phyloP scores from a whole-genome alignment of 2,888 invertebrate genomes.

The Phortica magna region DNA sequence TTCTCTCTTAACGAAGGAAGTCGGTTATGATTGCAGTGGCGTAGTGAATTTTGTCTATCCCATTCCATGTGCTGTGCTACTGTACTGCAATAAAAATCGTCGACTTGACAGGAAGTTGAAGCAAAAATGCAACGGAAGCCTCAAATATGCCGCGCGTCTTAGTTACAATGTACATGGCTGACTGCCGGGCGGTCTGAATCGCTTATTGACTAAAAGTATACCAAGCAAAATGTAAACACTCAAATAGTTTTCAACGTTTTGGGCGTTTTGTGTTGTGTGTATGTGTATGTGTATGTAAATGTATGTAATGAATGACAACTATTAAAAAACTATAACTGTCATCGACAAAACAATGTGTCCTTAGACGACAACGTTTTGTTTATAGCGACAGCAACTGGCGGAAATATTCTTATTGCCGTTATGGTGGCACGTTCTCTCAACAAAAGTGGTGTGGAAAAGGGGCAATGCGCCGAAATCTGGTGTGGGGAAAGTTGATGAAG shows the following conservation, averaged over 20 bases:
- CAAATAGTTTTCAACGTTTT: background rate
- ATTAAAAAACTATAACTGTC: constrained; percentile 61
- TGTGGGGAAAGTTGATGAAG: background rate
- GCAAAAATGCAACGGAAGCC: constrained; percentile 23
- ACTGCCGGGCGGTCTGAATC: background rate
- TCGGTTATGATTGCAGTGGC: background rate
- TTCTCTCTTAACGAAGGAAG: background rate
- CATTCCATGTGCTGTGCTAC: background rate
- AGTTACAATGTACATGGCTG: background rate
- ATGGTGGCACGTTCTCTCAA: background rate
- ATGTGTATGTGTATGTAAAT: constrained; percentile 44
- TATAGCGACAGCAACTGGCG: constrained; percentile 11
- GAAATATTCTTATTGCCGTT: constrained; percentile 8
- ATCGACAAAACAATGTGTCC: constrained; percentile 63
- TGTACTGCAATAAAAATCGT: constrained; percentile 1
- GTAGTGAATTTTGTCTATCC: background rate
- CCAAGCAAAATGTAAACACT: background rate
- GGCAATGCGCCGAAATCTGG: no score
- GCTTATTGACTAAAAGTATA: constrained; percentile 9
- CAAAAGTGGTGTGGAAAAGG: background rate
- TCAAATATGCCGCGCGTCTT: constrained; percentile 22
- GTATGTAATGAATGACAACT: constrained; percentile 54
- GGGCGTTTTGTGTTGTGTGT: background rate
- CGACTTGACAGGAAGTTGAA: constrained; percentile 21
- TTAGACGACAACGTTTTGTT: constrained; percentile 18